Evolutionary conservation across 2,113 vertebrate genomes (phyloP).

Genomic region (Pygoscelis adeliae): DNA sequence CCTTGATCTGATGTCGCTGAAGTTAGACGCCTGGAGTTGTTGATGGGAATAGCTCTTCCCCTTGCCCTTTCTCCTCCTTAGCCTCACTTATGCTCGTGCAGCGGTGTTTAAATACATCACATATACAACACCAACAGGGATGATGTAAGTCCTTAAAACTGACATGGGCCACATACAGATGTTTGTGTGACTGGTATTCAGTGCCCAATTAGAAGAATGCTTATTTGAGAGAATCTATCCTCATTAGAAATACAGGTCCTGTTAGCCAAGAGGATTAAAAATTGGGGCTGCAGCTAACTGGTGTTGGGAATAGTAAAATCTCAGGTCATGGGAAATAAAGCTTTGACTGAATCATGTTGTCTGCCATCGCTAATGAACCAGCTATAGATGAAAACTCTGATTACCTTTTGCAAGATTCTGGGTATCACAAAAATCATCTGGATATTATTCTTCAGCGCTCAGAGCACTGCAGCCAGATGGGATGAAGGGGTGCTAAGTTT

Average conservation of each 20-base stretch:
- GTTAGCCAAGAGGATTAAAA: not conserved
- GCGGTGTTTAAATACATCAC: not conserved
- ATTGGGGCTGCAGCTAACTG: not conserved
- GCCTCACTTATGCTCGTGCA: rapidly evolving
- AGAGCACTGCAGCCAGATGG: not conserved
- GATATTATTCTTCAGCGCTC: not conserved
- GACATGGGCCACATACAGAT: not conserved
- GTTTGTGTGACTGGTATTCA: not conserved
- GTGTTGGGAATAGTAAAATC: not conserved
- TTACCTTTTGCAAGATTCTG: not conserved
- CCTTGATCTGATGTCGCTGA: not conserved
- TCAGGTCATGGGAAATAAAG: not conserved
- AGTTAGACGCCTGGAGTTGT: not conserved
- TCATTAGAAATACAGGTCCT: not conserved
- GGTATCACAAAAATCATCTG: not conserved
- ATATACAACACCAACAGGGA: not conserved
- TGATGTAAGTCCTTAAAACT: not conserved
- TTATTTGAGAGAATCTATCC: not conserved
- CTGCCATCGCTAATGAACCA: not conserved
- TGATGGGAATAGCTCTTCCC: not conserved
- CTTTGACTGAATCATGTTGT: not conserved
- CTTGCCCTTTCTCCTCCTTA: not conserved
- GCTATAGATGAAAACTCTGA: not conserved
- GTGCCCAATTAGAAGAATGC: not conserved
- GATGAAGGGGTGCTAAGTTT: not conserved